Evolutionary conservation across 2,113 vertebrate genomes (phyloP), one percentile per base, ranked within the genome.

Genomic region (Chauna torquata): DNA sequence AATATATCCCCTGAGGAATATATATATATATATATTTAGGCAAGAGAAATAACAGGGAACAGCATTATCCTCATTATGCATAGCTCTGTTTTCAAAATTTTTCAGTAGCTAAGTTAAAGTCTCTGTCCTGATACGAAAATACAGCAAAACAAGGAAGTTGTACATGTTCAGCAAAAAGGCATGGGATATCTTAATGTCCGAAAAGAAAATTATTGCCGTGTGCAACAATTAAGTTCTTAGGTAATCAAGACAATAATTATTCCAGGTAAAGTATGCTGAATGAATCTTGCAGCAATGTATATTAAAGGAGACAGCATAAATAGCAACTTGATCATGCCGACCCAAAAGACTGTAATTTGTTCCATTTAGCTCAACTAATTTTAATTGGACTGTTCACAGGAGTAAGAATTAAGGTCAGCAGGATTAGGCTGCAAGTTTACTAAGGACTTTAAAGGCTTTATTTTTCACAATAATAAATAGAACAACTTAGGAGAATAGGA

Each of bases 381-480:
- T 95, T 94, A 96, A 95, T 82, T 92, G 94, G 70, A 38, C 74
- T 85, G 74, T 65, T 82, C 78, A 75, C 76, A 87, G 50, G 71
- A 55, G 40, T 52, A 85, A 90, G 90, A 95, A 92, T 96, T 75
- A 40, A 58, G 76, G 94, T 88, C 78, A 93, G 82, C 16, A 88
- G 75, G 72, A 95, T 95, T 77, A 91, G 84, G 40, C 66, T 95
- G 75, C 69, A 82, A 91, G 89, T 91, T 96, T 91, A 36, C 69
- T 25, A 59, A 80, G n/a, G 62, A 75, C 38, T 95, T 95, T 92
- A 87, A 97, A 90, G 23, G 89, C 45, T 97, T 91, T 78, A 28
- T 92, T 96, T 96, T 95, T 62, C 85, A 92, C 59, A 95, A 92
- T 77, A 93, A 94, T 82, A 96, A 97, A 88, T 82, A 92, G 66